Conservation (phyloP, 2,113 vertebrate species). For the Corynorhinus townsendii region DNA sequence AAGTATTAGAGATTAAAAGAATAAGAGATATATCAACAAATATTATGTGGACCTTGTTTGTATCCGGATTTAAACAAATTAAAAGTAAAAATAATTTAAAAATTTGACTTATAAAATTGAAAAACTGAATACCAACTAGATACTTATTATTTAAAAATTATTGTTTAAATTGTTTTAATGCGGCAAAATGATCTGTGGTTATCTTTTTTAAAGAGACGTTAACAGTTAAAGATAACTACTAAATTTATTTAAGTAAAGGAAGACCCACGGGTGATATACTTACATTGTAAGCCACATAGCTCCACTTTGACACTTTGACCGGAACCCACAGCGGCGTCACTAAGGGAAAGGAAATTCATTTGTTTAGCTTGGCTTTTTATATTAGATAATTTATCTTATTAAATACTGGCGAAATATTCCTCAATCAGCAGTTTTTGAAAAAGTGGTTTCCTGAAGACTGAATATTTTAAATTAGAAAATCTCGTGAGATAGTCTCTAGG, state of each 20-base stretch:
- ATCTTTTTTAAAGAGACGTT: neutral
- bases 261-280: constrained; percentile 58
- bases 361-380: constrained; percentile 1
- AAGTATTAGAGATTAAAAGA: neutral
- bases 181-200: neutral
- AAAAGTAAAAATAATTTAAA: constrained; percentile 13
- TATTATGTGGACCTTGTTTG: neutral
- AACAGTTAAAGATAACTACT: constrained; percentile 6
- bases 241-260: neutral
- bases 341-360: constrained; percentile 71
- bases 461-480: constrained; percentile 25
- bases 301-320: constrained; percentile 90
- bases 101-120: neutral
- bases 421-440: neutral
- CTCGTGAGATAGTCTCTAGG: neutral
- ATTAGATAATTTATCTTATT: constrained; percentile 19
- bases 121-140: neutral
- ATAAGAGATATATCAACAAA: neutral
- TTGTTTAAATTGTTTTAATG: neutral
- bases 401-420: constrained; percentile 24
- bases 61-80: neutral
- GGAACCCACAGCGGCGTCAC: constrained; percentile 88
- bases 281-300: constrained; percentile 90
- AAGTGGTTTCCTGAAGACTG: neutral
- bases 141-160: constrained; percentile 31